Evolutionary conservation across 64 coral and sea anemone genomes (phyloP).

Genomic region (Montipora sp.): DNA sequence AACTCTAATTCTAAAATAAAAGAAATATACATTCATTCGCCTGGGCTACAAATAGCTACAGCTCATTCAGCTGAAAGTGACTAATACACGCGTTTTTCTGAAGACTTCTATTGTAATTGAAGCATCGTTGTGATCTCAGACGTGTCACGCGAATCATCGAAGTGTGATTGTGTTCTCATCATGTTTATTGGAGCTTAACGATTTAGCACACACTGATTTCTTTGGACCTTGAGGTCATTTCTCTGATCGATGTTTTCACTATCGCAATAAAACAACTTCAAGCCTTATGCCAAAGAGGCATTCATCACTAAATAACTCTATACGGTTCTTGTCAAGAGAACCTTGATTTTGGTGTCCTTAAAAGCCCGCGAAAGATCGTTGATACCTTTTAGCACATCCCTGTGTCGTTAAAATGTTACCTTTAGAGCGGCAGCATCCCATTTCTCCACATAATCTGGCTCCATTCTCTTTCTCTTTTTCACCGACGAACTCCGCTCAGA

Average conservation of each 20-base stretch:
- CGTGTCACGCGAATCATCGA: conserved; percentile 20
- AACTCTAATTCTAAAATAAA: background rate
- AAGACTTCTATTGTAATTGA: background rate
- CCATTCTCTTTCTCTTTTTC: conserved; percentile 30
- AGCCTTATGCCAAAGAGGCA: background rate
- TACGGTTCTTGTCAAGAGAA: background rate
- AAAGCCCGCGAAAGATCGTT: conserved; percentile 8
- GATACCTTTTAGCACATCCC: background rate
- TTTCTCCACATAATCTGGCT: conserved; percentile 42
- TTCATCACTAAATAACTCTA: background rate
- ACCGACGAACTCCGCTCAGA: background rate
- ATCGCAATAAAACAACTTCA: background rate
- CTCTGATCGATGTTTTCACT: background rate
- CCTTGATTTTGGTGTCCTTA: background rate
- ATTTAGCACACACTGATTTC: background rate
- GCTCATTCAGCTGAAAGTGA: too few relatives aligned
- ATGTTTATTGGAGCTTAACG: conserved; percentile 46
- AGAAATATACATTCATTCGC: background rate
- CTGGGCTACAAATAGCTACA: too few relatives aligned
- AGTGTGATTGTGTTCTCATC: conserved; percentile 10
- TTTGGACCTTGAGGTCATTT: background rate
- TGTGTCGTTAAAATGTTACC: background rate
- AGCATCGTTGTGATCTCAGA: background rate
- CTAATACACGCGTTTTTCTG: background rate
- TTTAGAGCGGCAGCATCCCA: conserved; percentile 48